Percentiles rank a stretch among this genome's conserved stretches.
Evolutionary conservation across 92 coral and sea anemone species (phyloP).

Genomic region (Actinernus sp.): DNA sequence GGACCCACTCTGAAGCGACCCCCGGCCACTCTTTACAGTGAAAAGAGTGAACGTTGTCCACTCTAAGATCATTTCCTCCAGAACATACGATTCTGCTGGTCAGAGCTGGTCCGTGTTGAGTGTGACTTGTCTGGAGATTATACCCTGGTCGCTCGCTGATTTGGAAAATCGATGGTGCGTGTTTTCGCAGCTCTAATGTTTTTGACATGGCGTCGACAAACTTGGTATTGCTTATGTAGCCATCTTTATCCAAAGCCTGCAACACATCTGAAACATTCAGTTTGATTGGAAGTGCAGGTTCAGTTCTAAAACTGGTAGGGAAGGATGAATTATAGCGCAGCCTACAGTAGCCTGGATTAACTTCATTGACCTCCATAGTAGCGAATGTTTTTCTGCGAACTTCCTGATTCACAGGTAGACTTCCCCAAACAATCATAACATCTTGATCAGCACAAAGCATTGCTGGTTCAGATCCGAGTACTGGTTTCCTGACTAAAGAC

Average conservation of each 20-base stretch:
- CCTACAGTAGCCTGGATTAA: slow-evolving; percentile 28
- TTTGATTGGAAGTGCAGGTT: slow-evolving; percentile 4
- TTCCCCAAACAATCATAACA: too few relatives aligned
- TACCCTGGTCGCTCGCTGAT: slow-evolving; percentile 20
- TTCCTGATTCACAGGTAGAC: too few relatives aligned
- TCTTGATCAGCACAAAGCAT: too few relatives aligned
- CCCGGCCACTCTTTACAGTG: slow-evolving; percentile 37
- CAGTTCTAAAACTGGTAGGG: slow-evolving; percentile 3
- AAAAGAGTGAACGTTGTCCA: slow-evolving; percentile 35
- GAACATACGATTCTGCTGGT: slow-evolving; percentile 19
- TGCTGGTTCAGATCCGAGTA: too few relatives aligned
- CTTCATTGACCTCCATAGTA: slow-evolving; percentile 7
- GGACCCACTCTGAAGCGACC: slow-evolving; percentile 31
- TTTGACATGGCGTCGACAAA: slow-evolving; percentile 17
- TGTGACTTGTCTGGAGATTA: slow-evolving; percentile 22
- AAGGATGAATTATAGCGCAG: slow-evolving; percentile 27
- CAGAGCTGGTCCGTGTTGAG: slow-evolving; percentile 28
- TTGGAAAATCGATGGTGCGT: slow-evolving; percentile 11
- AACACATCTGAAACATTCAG: too few relatives aligned
- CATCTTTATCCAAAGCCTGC: slow-evolving; percentile 20
- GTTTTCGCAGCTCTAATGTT: slow-evolving; percentile 3
- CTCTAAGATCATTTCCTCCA: slow-evolving; percentile 24
- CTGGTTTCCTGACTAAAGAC: too few relatives aligned
- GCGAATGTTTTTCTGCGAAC: too few relatives aligned
- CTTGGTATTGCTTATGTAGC: slow-evolving; percentile 25